Evolutionary conservation across 1,140 invertebrate species (phyloP).

Genomic region (Lasioglossum albipes): DNA sequence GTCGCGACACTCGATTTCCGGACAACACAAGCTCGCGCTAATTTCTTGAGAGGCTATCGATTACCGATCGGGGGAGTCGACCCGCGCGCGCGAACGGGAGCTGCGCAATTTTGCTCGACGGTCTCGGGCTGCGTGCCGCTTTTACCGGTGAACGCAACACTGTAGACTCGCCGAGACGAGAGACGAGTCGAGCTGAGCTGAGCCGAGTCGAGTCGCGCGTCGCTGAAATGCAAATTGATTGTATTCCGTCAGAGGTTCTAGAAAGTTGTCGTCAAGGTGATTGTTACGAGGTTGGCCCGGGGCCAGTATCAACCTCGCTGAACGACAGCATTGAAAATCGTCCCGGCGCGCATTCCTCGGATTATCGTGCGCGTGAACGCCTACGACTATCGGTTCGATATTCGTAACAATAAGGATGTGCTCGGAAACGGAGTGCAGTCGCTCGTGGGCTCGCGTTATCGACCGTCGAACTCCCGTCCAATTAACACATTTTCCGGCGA

Average conservation of each 20-base stretch:
- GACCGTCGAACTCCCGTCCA: no score
- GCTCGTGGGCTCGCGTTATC: not conserved
- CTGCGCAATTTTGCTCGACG: slow-evolving; percentile 36
- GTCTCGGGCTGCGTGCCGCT: slow-evolving; percentile 17
- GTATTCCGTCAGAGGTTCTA: slow-evolving; percentile 42
- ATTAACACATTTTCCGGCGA: no score
- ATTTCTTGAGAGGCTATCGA: slow-evolving; percentile 44
- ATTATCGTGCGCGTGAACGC: slow-evolving; percentile 13
- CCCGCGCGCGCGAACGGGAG: not conserved
- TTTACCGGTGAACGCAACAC: slow-evolving; percentile 18
- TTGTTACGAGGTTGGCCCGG: slow-evolving; percentile 55
- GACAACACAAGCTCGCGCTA: slow-evolving; percentile 31
- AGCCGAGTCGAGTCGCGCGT: not conserved
- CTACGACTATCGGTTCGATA: not conserved
- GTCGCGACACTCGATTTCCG: not conserved
- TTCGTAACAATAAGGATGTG: slow-evolving; percentile 3
- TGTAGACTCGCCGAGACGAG: not conserved
- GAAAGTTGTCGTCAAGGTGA: slow-evolving; percentile 61
- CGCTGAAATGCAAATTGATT: slow-evolving; percentile 55
- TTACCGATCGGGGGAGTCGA: slow-evolving; percentile 24
- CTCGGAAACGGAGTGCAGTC: not conserved
- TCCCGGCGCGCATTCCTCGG: not conserved
- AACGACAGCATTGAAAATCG: slow-evolving; percentile 3
- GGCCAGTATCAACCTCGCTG: slow-evolving; percentile 43
- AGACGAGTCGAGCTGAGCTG: not conserved